Base-by-base conservation (phyloP, 2,888 invertebrate species). In the Lepidochitona cinerea region DNA sequence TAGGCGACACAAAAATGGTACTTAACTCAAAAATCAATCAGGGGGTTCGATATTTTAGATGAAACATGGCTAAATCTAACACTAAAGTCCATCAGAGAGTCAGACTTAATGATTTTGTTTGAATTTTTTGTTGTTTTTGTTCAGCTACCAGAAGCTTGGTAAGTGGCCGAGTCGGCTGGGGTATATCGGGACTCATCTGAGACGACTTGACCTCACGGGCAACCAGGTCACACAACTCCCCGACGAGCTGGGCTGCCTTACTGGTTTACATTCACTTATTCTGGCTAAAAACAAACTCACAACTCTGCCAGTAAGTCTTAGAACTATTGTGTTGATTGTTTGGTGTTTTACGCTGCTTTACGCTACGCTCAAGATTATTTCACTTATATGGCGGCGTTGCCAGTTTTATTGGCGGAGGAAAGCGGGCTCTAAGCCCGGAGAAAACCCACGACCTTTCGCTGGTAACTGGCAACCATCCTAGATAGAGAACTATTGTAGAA, bases 161-260 rank as follows among this genome's bases (percentile, higher is more conserved):
- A 69, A 77, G 9, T 82, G 81, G 49, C 85, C 85, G 14, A 73
- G 79, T 37, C 74, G 85, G 41, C 77, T 85, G 18, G 83, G 85
- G 1, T 85, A 79, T 80, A 74, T 83, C 35, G 85, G 85, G 23
- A 70, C 83, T 35, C 85, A 85, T 70, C 77, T 85, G 41, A 83
- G 80, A 3, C 76, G 74, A 4, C 80, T 85, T 0, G 83, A 84
- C 68, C 77, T 85, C 64, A 78, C 84, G 18, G 71, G 79, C 29
- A 85, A 85, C 73, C 72, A 77, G 37, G 76, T 85, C 3, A 69
- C 65, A 18, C 71, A 75, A 7, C 67, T 85, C 7, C 85, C 85
- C 0, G 67, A 75, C 37, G 85, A 85, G 71, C 83, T 85, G 26
- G 82, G 84, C 23, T 84, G 81, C 75, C 79, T 85, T 3, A 72